Base-by-base conservation (phyloP, 2,888 invertebrate species). In the Endomychus coccineus region DNA sequence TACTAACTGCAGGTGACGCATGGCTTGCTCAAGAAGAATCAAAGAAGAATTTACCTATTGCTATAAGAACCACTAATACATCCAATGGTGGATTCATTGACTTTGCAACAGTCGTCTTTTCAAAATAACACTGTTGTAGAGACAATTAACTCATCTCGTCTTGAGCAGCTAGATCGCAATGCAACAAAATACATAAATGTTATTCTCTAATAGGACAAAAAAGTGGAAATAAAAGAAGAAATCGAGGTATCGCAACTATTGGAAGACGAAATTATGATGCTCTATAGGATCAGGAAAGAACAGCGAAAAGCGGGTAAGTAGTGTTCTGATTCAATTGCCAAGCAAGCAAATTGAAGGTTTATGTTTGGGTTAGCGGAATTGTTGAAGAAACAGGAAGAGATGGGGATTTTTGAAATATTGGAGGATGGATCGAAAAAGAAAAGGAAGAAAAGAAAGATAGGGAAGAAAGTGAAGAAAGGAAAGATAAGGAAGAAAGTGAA, bases 181-280 rank as follows among this genome's bases (percentile, higher is more conserved):
- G n/a, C n/a, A n/a, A n/a, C n/a, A n/a, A n/a, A n/a, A n/a, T 19
- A 7, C 19, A 19, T 19, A 6, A 19, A 19, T 19, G 7, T 19
- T 7, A 19, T 6, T 19, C 5, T 19, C 7, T 19, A 19, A 19
- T 19, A 19, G n/a, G n/a, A n/a, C n/a, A n/a, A 19, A 5, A 19
- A 19, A 7, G 33, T 17, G 6, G 33, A 34, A 4, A 16, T 13
- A 11, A 4, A 13, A 5, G 10, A 15, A 3, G 16, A 34, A 11
- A 15, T 5, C 3, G 17, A 10, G 16, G 25, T 4, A 2, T 25
- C 10, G 10, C 17, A 25, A 12, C 25, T 17, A 17, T 7, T 34
- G 2, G 33, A 34, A 34, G 33, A 34, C 13, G 25, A 34, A n/a
- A 19, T 34, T n/a, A 16, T 34, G 33, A 25, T 34, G 11, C 25